Base-by-base conservation (phyloP, 1,140 invertebrate genomes). In the Mamestra configurata region DNA sequence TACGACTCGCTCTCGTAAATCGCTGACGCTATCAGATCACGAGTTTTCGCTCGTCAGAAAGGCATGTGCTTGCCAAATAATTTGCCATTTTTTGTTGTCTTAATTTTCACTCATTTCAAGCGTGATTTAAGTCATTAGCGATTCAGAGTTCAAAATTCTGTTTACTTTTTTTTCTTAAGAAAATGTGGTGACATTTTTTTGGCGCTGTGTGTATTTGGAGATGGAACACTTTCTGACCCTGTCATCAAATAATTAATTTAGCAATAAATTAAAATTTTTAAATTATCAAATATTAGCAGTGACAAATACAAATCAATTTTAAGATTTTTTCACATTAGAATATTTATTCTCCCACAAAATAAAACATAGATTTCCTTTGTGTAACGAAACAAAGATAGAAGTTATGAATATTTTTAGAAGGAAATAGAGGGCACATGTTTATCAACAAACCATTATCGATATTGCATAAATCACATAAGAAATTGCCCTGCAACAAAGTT, bases 1-100 rank as follows among this genome's bases (percentile, higher is more conserved):
- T 64, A 64, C 59, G 13, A 0, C 11, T n/a, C 1, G 4, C 18
- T 8, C 24, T 0, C 43, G 40, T 46, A n/a, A 27, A 24, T 24
- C 11, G 15, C 15, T 49, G 64, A 68, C 64, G 64, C 11, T 22
- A 68, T 40, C 59, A 24, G 22, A 68, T 68, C 64, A 68, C 64
- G 64, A 49, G 64, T 20, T 49, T 43, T 22, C 51, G 4, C 31
- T 15, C 27, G 59, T 37, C 59, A 64, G 27, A 18, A 11, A 43
- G 10, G 20, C 40, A 68, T 24, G 20, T 68, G 61, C 24, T 27
- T 68, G 64, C 64, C 64, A 68, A 68, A 68, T 46, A 10, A 68
- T 68, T 68, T n/a, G n/a, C 1, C 1, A 11, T 24, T 55, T 68
- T 68, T 49, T 68, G 46, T 46, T 8, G 7, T 6, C 15, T 8